These are phyloP conservation scores for Panthera tigris DNA, from an alignment of 2,113 vertebrate species.

Conservation along the genomic window DNA sequence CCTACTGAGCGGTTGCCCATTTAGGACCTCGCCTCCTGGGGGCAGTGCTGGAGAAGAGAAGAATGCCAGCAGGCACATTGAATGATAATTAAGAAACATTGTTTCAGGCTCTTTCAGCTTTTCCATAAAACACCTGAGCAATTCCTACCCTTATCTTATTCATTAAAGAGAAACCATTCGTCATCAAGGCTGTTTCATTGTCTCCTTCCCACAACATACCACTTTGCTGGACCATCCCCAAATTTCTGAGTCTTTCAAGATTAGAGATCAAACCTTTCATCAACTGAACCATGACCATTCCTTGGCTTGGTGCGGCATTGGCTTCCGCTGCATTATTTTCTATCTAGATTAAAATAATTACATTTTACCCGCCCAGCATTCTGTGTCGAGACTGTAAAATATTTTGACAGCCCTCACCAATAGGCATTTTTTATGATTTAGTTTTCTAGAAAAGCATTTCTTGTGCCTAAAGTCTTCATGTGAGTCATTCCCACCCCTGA, in stretches of 20 bases:
- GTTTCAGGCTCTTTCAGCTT: neutral
- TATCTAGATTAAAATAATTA: neutral
- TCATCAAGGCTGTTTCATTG: neutral
- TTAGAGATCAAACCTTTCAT: neutral
- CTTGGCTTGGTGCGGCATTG: neutral
- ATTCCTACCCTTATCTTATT: neutral
- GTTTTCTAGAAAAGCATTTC: neutral
- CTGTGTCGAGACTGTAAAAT: neutral
- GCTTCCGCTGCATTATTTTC: neutral
- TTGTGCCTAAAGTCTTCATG: neutral
- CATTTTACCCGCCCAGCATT: neutral
- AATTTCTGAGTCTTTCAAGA: neutral
- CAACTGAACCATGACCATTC: neutral
- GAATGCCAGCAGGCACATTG: accelerated
- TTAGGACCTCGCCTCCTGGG: accelerated
- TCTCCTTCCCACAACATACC: neutral
- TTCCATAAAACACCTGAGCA: neutral
- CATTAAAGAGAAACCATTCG: neutral
- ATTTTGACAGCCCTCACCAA: neutral
- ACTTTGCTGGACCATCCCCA: neutral
- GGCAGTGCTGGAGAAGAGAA: neutral
- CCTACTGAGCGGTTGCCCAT: accelerated
- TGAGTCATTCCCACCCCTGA: neutral
- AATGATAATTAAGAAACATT: neutral
- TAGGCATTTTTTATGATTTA: neutral